Conservation (phyloP, 2,113 vertebrate species). For the Vulpes lagopus region DNA sequence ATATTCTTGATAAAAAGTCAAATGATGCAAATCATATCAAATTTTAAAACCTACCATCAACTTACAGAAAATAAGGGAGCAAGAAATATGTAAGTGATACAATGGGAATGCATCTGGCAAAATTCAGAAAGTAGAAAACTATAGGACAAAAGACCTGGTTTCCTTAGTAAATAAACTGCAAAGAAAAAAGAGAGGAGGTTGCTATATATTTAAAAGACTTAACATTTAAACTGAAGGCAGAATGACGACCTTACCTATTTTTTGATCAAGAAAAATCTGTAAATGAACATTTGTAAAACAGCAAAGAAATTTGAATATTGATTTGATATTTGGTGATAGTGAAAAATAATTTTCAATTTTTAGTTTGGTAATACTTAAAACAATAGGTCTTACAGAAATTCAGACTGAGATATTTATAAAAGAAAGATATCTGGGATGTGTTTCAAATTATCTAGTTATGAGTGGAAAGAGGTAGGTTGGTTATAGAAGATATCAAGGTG, state of each 20-base stretch:
- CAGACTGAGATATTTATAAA: neutral
- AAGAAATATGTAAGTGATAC: neutral
- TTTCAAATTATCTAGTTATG: neutral
- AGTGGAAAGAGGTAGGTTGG: neutral
- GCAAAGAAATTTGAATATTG: neutral
- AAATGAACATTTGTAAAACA: neutral
- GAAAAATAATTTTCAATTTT: neutral
- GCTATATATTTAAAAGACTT: neutral
- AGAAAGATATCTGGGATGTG: neutral
- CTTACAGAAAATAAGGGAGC: neutral
- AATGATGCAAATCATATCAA: neutral
- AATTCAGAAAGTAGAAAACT: neutral
- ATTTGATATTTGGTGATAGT: neutral
- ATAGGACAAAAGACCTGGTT: neutral
- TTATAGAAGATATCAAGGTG: neutral
- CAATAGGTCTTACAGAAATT: neutral
- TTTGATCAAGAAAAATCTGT: neutral
- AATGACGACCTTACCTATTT: neutral
- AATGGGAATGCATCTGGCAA: neutral
- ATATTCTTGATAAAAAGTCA: neutral
- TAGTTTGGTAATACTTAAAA: neutral
- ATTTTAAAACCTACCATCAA: neutral
- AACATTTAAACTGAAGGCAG: neutral
- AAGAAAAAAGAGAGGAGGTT: neutral
- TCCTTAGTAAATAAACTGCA: neutral